phyloP scores from a whole-genome alignment of 1,140 invertebrate genomes.

The Samia ricini region DNA sequence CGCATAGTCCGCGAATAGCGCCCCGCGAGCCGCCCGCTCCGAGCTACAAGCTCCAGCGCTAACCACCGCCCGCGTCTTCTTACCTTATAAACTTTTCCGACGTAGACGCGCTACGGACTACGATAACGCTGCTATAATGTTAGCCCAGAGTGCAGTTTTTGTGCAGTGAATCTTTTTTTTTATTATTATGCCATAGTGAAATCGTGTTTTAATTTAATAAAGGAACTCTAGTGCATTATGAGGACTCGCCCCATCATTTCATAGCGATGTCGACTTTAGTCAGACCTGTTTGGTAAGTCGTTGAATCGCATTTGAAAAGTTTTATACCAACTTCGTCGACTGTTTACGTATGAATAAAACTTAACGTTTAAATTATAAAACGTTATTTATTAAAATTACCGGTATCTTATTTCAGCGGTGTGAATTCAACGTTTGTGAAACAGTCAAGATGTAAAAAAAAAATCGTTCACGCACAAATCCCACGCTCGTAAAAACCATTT shows the following conservation, averaged over 20 bases:
- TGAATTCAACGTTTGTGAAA: slow-evolving; percentile 50
- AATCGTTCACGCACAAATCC: slow-evolving; percentile 73
- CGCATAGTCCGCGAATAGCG: slow-evolving; percentile 65
- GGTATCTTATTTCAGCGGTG: slow-evolving; percentile 67
- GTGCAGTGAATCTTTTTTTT: slow-evolving; percentile 45
- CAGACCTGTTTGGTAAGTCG: slow-evolving; percentile 76
- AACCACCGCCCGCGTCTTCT: slow-evolving; percentile 32
- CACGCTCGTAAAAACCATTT: slow-evolving; percentile 77
- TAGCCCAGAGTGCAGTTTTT: slow-evolving; percentile 30
- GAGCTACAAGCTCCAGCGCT: slow-evolving; percentile 35
- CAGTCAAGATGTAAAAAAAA: slow-evolving; percentile 54
- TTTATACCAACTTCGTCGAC: slow-evolving; percentile 21
- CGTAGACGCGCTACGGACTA: slow-evolving; percentile 40
- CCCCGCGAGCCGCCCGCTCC: slow-evolving; percentile 48
- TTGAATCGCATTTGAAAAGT: slow-evolving; percentile 23
- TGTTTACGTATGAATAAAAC: slow-evolving; percentile 26
- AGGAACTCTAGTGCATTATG: slow-evolving; percentile 66
- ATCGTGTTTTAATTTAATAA: slow-evolving; percentile 40
- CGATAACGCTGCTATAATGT: slow-evolving; percentile 30
- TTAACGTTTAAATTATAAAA: background rate
- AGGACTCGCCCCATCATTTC: slow-evolving; percentile 47
- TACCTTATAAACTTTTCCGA: slow-evolving; percentile 54
- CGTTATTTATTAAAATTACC: slow-evolving; percentile 10
- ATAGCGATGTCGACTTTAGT: slow-evolving; percentile 76
- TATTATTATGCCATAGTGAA: slow-evolving; percentile 37